phyloP scores from a whole-genome alignment of 2,797 vertebrate genomes.

The Squalus acanthias region DNA sequence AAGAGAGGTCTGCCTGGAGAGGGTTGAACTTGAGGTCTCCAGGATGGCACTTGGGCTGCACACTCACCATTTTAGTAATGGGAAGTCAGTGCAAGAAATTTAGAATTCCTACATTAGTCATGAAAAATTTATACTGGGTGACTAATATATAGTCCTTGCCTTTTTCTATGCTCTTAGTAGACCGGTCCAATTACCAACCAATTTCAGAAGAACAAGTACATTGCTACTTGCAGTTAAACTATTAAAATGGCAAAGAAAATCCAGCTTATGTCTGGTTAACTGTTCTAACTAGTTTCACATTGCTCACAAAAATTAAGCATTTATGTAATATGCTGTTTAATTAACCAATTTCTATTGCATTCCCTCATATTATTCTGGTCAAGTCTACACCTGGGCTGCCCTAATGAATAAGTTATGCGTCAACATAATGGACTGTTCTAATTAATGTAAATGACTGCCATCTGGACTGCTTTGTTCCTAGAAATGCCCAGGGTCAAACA shows the following conservation, averaged over 20 bases:
- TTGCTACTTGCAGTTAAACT: too few species aligned
- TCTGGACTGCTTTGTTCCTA: not conserved
- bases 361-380: not conserved
- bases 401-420: not conserved
- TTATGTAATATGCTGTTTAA: not conserved
- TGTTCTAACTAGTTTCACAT: not conserved
- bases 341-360: not conserved
- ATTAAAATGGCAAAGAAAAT: not conserved
- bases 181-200: not conserved
- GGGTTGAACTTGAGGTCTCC: not conserved
- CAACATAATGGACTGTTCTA: not conserved
- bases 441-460: slow-evolving; percentile 12
- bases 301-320: not conserved
- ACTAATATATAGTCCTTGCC: not conserved
- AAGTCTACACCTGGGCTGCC: not conserved
- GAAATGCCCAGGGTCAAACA: not conserved
- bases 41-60: not conserved
- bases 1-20: not conserved
- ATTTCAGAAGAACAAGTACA: not conserved
- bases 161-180: not conserved
- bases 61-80: not conserved
- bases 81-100: not conserved
- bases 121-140: not conserved
- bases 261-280: not conserved
- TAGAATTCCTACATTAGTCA: not conserved